Evolutionary conservation across 2,113 vertebrate species (phyloP).

Genomic region (Pluvianellus socialis): DNA sequence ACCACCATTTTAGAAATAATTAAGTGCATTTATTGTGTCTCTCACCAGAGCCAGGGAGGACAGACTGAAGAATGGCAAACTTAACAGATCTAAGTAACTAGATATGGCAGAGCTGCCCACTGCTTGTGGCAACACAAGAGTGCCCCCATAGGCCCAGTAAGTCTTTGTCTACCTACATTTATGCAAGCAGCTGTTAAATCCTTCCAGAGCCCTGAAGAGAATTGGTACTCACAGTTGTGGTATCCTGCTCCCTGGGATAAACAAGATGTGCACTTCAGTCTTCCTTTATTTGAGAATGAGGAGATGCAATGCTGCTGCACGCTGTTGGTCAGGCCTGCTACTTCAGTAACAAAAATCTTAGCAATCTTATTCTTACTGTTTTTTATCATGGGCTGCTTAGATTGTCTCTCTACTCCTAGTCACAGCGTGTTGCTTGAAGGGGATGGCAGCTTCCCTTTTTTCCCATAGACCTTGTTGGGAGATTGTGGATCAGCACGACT

Average conservation of each 20-base stretch:
- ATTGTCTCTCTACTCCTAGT: background rate
- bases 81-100: background rate
- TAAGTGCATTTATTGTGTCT: background rate
- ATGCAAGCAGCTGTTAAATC: background rate
- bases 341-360: background rate
- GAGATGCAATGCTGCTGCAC: background rate
- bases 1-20: background rate
- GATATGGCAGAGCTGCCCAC: background rate
- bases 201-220: background rate
- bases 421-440: background rate
- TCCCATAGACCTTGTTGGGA: background rate
- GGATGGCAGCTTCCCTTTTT: background rate
- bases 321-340: background rate
- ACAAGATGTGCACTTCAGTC: background rate
- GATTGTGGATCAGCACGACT: background rate
- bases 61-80: background rate
- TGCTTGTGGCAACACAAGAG: background rate
- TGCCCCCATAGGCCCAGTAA: background rate
- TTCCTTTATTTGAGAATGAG: background rate
- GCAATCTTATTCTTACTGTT: background rate
- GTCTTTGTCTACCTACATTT: background rate
- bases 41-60: background rate
- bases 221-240: background rate
- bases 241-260: background rate
- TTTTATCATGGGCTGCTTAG: background rate